phyloP scores from a whole-genome alignment of 2,888 invertebrate genomes.

The Drosophila seclusa region DNA sequence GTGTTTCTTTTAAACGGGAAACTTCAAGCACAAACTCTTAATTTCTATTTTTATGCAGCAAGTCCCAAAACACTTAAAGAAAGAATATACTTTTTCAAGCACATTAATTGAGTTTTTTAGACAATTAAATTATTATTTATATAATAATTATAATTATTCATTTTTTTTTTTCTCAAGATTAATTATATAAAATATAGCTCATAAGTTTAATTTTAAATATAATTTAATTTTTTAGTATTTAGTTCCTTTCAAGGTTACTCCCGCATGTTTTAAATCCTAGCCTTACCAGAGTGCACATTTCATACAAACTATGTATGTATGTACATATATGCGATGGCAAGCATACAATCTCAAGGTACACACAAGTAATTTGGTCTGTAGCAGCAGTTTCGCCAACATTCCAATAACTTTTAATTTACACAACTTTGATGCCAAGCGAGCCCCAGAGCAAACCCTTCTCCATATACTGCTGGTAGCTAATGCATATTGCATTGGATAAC shows the following conservation, averaged over 20 bases:
- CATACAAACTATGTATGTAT: no score
- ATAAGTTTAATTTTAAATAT: no score
- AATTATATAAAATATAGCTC: background rate
- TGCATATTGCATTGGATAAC: slow-evolving; percentile 66
- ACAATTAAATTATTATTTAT: no score
- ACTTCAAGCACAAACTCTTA: background rate
- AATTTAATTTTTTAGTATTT: background rate
- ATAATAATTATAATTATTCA: background rate
- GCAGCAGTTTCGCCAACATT: slow-evolving; percentile 44
- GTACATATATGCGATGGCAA: background rate
- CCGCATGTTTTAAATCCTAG: background rate
- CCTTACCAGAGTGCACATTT: background rate
- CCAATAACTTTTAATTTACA: slow-evolving; percentile 61
- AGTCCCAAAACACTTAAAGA: background rate
- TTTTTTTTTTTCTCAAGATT: background rate
- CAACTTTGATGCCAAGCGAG: slow-evolving; percentile 31
- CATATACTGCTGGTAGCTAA: slow-evolving; percentile 30
- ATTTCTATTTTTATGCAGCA: background rate
- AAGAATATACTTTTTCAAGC: background rate
- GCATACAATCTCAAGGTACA: slow-evolving; percentile 9
- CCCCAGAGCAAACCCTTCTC: slow-evolving; percentile 1
- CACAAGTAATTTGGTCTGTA: slow-evolving; percentile 19
- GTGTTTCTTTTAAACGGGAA: background rate
- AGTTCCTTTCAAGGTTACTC: background rate
- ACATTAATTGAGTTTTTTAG: background rate